Conservation (phyloP, 2,888 invertebrate genomes). For the Odontothrips loti region DNA sequence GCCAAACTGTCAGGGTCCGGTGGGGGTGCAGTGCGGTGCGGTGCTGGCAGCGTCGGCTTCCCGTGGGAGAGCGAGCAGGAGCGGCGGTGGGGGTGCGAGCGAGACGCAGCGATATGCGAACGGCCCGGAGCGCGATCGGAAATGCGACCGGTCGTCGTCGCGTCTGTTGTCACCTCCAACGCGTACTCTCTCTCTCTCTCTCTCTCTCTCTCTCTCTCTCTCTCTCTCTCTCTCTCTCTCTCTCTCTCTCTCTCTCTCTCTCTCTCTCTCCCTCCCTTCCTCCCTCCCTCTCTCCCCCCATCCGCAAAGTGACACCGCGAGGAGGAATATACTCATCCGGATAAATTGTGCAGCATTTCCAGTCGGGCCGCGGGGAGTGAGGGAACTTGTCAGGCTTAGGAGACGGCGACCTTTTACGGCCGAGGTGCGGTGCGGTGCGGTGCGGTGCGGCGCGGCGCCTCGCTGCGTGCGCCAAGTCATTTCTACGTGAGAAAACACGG, state of each 20-base stretch:
- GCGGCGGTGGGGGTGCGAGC: neutral
- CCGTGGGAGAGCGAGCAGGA: neutral
- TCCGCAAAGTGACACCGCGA: neutral
- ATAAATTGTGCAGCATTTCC: neutral
- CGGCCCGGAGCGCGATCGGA: no score
- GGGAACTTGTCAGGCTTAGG: conserved; percentile 20
- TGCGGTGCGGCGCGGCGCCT: neutral
- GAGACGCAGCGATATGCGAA: no score
- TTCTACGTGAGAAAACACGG: no score
- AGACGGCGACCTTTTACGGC: conserved; percentile 10
- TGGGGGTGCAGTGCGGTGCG: no score
- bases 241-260: neutral
- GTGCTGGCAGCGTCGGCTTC: neutral
- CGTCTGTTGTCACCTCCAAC: no score
- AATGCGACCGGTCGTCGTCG: no score
- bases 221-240: neutral
- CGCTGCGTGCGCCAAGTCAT: no score
- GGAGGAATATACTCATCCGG: conserved; percentile 16
- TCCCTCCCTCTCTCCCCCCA: neutral
- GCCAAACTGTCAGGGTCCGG: no score
- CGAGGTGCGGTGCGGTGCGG: neutral
- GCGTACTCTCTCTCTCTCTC: no score
- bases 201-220: neutral
- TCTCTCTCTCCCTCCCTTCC: no score
- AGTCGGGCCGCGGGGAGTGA: neutral